phyloP scores from a whole-genome alignment of 2,888 invertebrate species.

The Eristalis arbustorum region DNA sequence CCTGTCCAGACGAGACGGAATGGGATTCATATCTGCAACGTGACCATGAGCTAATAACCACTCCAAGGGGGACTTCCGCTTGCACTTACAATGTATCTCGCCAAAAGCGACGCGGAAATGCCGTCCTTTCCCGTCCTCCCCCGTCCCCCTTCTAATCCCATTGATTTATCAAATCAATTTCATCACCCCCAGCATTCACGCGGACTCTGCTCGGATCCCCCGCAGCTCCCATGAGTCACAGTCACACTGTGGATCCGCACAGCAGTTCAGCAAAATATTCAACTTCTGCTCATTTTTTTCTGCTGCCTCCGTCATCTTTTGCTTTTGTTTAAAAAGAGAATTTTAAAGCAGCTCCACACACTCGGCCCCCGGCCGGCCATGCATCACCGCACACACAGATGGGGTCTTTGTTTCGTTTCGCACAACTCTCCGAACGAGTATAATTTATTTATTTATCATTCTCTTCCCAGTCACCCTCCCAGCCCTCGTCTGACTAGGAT shows the following conservation, averaged over 20 bases:
- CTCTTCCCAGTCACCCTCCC: neutral
- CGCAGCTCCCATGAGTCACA: neutral
- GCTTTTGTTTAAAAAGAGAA: constrained; percentile 44
- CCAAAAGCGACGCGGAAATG: too few relatives aligned
- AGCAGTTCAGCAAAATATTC: neutral
- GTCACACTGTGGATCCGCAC: neutral
- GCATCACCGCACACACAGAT: neutral
- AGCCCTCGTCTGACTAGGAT: constrained; percentile 41
- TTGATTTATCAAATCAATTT: constrained; percentile 55
- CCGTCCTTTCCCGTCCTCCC: neutral
- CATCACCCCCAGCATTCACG: constrained; percentile 45
- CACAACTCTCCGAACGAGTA: constrained; percentile 27
- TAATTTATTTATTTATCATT: constrained; percentile 65
- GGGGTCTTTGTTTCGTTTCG: neutral
- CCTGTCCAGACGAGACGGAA: neutral
- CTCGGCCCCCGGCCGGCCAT: neutral
- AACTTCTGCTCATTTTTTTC: too few relatives aligned
- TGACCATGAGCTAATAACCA: neutral
- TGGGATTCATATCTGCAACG: neutral
- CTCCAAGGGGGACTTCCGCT: neutral
- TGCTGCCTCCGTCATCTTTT: neutral
- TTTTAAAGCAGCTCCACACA: constrained; percentile 27
- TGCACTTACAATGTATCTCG: neutral
- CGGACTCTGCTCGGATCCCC: constrained; percentile 4
- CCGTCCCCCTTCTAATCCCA: constrained; percentile 24